Evolutionary conservation across 2,797 vertebrate species (phyloP).

Genomic region (Phataginus tetradactyla): DNA sequence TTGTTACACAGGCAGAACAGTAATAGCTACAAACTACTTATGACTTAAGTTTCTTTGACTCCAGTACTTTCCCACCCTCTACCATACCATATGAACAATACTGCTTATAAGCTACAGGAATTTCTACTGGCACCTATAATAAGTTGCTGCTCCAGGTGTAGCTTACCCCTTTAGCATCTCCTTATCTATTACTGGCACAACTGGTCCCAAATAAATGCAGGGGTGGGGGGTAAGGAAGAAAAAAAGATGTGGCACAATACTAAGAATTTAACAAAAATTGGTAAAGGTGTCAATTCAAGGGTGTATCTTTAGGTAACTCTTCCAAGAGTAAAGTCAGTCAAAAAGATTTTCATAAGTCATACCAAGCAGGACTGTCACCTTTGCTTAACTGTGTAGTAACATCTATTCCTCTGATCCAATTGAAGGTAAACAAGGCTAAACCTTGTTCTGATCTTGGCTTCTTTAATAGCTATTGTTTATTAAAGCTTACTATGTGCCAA

Average conservation of each 20-base stretch:
- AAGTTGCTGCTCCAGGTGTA: conserved; percentile 13
- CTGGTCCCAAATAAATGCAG: conserved; percentile 29
- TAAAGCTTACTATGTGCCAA: conserved; percentile 9
- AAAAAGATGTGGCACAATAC: neutral
- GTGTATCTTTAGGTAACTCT: neutral
- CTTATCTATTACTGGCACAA: neutral
- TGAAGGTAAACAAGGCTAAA: conserved; percentile 23
- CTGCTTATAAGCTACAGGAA: neutral
- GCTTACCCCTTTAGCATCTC: neutral
- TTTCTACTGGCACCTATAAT: conserved; percentile 2
- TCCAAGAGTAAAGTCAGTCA: conserved; percentile 10
- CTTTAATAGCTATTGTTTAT: neutral
- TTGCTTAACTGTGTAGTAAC: neutral
- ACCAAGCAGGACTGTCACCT: conserved; percentile 11
- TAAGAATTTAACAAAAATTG: conserved; percentile 45
- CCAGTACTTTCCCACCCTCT: neutral
- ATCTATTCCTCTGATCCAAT: neutral
- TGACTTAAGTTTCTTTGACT: conserved; percentile 4
- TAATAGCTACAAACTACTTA: neutral
- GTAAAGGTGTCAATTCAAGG: conserved; percentile 18
- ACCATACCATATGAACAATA: neutral
- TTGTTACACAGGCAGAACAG: neutral
- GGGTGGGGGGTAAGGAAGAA: neutral
- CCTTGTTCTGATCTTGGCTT: conserved; percentile 25
- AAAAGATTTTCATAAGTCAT: neutral